phyloP scores from a whole-genome alignment of 2,113 vertebrate genomes.

The Dissostichus mawsoni region DNA sequence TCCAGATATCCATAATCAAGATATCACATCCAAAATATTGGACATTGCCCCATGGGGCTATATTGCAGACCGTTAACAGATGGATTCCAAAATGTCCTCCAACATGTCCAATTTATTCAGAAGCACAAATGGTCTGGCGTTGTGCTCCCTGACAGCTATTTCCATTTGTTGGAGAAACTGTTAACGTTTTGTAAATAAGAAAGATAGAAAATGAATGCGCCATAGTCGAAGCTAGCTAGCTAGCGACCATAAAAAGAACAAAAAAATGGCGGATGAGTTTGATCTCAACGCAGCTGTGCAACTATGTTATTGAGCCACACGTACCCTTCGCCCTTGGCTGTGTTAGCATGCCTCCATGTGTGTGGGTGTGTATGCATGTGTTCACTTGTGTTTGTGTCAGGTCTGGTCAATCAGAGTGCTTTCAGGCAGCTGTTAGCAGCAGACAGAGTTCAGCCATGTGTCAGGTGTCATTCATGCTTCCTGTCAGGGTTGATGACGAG shows the following conservation, averaged over 20 bases:
- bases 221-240: background rate
- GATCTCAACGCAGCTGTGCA: background rate
- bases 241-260: background rate
- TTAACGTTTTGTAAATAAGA: too few relatives aligned
- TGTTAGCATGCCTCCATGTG: background rate
- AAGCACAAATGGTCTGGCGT: too few relatives aligned
- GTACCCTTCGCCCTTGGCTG: slow-evolving; percentile 13
- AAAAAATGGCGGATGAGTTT: background rate
- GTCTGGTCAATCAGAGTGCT: slow-evolving; percentile 49
- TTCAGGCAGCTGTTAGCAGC: slow-evolving; percentile 52
- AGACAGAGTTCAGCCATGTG: slow-evolving; percentile 46
- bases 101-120: background rate
- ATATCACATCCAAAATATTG: too few relatives aligned
- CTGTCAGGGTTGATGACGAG: slow-evolving; percentile 35
- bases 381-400: slow-evolving; percentile 56
- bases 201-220: background rate
- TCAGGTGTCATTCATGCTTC: slow-evolving; percentile 70
- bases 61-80: too few relatives aligned
- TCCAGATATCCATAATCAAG: too few relatives aligned
- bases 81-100: too few relatives aligned
- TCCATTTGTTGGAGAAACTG: background rate
- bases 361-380: slow-evolving; percentile 29
- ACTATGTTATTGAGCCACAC: background rate
- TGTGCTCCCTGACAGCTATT: background rate
- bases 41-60: too few relatives aligned